phyloP scores from a whole-genome alignment of 2,113 vertebrate species.

The Micromys minutus region DNA sequence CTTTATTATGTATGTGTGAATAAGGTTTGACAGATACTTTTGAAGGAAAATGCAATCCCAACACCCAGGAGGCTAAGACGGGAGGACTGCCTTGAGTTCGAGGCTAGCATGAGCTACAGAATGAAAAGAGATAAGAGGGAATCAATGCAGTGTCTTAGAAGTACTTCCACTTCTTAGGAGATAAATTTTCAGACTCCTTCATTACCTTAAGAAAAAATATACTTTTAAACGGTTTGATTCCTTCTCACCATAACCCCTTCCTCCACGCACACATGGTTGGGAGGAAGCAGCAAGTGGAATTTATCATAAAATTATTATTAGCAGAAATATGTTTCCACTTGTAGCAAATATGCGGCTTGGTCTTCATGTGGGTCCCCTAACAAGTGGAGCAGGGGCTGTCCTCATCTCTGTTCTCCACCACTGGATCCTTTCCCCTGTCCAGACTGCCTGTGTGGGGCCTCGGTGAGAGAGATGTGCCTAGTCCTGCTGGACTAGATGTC shows the following conservation, averaged over 20 bases:
- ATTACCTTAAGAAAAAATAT: background rate
- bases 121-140: background rate
- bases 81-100: background rate
- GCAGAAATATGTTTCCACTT: constrained; percentile 2
- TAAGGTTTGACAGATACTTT: background rate
- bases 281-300: background rate
- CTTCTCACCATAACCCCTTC: constrained; percentile 6
- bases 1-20: background rate
- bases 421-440: no score
- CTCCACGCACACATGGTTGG: background rate
- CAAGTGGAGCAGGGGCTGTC: no score
- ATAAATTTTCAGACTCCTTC: constrained; percentile 50
- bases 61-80: background rate
- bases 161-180: background rate
- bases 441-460: no score
- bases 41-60: background rate
- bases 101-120: background rate
- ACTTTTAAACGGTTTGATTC: background rate
- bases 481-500: no score
- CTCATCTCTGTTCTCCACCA: no score
- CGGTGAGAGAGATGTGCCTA: no score
- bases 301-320: constrained; percentile 48
- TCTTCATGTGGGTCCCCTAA: no score
- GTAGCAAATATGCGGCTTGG: no score
- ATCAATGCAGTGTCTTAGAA: background rate